These are phyloP conservation scores for Pristionchus arcanus DNA, from an alignment of 2,888 invertebrate species.

Conservation along the genomic window DNA sequence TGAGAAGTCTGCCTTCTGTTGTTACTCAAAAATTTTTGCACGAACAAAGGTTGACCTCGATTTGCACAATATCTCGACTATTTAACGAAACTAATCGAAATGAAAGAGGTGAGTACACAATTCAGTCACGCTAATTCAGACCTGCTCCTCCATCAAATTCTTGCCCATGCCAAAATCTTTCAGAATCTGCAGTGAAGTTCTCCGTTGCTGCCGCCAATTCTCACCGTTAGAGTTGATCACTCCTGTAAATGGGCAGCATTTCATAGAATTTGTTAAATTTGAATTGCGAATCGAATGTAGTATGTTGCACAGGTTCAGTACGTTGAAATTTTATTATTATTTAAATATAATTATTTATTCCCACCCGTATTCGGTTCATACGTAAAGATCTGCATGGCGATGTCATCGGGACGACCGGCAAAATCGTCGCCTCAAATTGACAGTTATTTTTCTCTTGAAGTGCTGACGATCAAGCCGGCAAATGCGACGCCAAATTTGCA, in stretches of 20 bases:
- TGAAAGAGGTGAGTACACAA: no score
- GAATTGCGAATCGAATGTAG: background rate
- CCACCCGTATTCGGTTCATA: background rate
- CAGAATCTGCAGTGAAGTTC: background rate
- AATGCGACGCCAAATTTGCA: no score
- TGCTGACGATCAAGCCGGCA: no score
- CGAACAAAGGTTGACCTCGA: no score
- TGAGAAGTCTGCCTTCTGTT: no score
- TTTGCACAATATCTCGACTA: no score
- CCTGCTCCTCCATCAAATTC: conserved; percentile 21
- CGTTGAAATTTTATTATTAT: no score
- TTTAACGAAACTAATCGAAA: no score
- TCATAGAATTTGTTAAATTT: no score
- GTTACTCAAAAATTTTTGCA: no score
- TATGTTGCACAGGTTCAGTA: background rate
- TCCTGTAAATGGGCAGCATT: background rate
- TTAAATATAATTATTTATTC: no score
- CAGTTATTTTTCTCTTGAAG: no score
- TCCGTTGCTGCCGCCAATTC: background rate
- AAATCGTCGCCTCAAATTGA: background rate
- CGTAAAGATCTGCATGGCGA: conserved; percentile 14
- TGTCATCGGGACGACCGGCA: conserved; percentile 2
- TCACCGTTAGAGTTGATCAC: background rate
- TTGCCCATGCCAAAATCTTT: background rate
- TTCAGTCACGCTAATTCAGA: background rate